These are phyloP conservation scores for Ptychochromis oligacanthus DNA, from an alignment of 2,113 vertebrate species.

Conservation along the genomic window DNA sequence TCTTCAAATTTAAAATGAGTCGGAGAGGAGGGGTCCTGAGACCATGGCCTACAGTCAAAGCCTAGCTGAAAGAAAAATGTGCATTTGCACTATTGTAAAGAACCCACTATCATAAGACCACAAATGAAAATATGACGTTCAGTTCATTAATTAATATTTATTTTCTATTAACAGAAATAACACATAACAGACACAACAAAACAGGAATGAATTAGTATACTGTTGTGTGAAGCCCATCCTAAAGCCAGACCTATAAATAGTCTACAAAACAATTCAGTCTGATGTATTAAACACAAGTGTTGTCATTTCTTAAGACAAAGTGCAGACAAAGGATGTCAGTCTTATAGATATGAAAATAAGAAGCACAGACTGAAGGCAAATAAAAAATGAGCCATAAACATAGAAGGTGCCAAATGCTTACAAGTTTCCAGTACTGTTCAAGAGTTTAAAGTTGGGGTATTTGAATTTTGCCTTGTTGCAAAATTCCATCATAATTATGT, in stretches of 20 bases:
- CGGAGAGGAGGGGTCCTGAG: neutral
- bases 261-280: neutral
- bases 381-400: neutral
- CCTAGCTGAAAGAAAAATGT: neutral
- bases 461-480: neutral
- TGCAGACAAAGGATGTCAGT: neutral
- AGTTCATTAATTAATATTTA: neutral
- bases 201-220: neutral
- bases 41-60: neutral
- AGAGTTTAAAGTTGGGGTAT: neutral
- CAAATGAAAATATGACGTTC: neutral
- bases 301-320: neutral
- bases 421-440: neutral
- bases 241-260: neutral
- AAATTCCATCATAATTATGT: neutral
- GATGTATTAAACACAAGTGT: neutral
- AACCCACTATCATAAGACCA: neutral
- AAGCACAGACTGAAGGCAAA: neutral
- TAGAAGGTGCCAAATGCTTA: neutral
- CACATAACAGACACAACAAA: neutral
- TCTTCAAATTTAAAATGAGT: neutral
- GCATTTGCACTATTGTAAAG: neutral
- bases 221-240: neutral
- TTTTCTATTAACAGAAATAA: neutral
- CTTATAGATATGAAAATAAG: neutral